Evolutionary conservation across 2,797 vertebrate species (phyloP).

Genomic region (Crocidura indochinensis): DNA sequence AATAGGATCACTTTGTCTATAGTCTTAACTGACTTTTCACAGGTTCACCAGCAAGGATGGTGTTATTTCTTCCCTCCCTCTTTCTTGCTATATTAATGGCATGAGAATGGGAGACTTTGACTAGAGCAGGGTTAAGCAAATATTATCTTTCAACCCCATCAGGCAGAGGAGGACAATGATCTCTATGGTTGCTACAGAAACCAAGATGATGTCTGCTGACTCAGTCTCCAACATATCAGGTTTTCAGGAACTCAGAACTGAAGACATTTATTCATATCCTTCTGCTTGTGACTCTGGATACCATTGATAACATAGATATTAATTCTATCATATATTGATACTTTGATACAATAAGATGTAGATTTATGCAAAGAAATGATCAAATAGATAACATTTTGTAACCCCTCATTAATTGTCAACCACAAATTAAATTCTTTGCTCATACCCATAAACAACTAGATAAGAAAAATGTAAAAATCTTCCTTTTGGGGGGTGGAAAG

Average conservation of each 20-base stretch:
- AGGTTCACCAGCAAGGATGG: not conserved
- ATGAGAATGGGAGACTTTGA: not conserved
- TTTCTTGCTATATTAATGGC: not conserved
- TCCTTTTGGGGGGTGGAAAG: constrained; percentile 59
- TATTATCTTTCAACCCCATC: constrained; percentile 30
- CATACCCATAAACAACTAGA: constrained; percentile 64
- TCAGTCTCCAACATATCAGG: constrained; percentile 31
- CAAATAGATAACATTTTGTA: not conserved
- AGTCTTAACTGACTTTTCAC: not conserved
- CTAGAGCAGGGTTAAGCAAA: not conserved
- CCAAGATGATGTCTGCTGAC: not conserved
- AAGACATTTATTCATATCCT: not conserved
- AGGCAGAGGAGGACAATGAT: not conserved
- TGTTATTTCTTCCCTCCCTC: not conserved
- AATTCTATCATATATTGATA: constrained; percentile 52
- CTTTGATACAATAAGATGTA: constrained; percentile 65
- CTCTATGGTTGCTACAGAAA: constrained; percentile 21
- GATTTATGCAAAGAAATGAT: constrained; percentile 57
- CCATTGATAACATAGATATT: constrained; percentile 7
- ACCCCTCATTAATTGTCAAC: constrained; percentile 65
- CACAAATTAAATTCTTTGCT: constrained; percentile 76
- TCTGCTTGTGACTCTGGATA: constrained; percentile 14
- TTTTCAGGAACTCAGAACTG: constrained; percentile 17
- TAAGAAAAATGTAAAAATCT: constrained; percentile 20
- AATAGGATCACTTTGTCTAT: not conserved